These are phyloP conservation scores for Etia nguti DNA, from an alignment of 2,113 vertebrate genomes.

Conservation along the genomic window DNA sequence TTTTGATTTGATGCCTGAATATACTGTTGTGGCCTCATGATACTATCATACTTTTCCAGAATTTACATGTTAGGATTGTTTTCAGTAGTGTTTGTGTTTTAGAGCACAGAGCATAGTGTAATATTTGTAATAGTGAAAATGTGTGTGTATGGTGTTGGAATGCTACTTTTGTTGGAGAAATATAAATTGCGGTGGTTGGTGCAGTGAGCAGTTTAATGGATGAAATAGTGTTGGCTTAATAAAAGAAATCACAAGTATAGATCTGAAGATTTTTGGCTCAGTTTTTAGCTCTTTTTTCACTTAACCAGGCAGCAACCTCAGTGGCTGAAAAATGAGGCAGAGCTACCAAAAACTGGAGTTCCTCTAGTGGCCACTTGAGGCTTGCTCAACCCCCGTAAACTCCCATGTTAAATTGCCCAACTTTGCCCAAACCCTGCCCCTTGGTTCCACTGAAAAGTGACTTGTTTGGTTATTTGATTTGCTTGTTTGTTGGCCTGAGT, in stretches of 20 bases:
- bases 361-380: background rate
- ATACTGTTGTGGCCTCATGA: background rate
- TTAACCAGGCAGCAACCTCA: background rate
- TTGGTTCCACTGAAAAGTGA: background rate
- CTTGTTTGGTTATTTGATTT: background rate
- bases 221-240: slow-evolving; percentile 30
- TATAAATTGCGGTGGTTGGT: background rate
- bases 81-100: slow-evolving; percentile 28
- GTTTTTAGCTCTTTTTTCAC: background rate
- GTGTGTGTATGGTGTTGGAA: slow-evolving; percentile 16
- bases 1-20: slow-evolving; percentile 11
- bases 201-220: background rate
- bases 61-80: slow-evolving; percentile 1
- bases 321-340: background rate
- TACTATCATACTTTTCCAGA: background rate
- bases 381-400: background rate
- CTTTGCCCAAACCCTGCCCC: background rate
- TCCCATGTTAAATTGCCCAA: background rate
- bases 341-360: background rate
- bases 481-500: background rate
- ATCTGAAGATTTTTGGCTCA: background rate
- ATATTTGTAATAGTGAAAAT: slow-evolving; percentile 30
- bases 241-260: slow-evolving; percentile 36
- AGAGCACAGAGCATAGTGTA: slow-evolving; percentile 34
- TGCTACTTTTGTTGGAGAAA: background rate